phyloP scores from a whole-genome alignment of 2,797 vertebrate species.

The Varecia variegata region DNA sequence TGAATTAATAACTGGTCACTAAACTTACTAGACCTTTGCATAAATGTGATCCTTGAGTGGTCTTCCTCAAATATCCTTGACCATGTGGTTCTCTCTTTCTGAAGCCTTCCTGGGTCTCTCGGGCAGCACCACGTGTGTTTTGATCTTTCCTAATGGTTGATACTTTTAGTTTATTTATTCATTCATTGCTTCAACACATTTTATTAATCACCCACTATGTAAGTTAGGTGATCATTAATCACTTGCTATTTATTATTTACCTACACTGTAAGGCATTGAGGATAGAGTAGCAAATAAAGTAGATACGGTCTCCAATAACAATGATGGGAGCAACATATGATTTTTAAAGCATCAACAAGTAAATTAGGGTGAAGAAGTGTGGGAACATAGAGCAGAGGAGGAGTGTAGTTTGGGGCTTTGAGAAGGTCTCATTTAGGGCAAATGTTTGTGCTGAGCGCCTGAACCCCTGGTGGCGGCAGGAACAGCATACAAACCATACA shows the following conservation, averaged over 20 bases:
- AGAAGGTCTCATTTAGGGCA: not conserved
- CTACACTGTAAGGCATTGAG: not conserved
- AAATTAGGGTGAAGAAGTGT: not conserved
- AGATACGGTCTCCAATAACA: not conserved
- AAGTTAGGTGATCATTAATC: not conserved
- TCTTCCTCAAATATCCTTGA: not conserved
- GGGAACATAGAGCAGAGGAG: not conserved
- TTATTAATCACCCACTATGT: not conserved
- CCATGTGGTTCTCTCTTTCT: not conserved
- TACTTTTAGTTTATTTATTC: not conserved
- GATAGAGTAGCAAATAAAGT: not conserved
- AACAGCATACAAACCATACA: fast-evolving
- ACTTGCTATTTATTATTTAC: not conserved
- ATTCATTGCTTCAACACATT: not conserved
- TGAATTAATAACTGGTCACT: not conserved
- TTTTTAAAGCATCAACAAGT: not conserved
- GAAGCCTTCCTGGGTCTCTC: not conserved
- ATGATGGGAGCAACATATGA: not conserved
- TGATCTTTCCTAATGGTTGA: not conserved
- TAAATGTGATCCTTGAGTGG: not conserved
- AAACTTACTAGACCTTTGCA: not conserved
- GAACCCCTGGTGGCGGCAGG: not conserved
- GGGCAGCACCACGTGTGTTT: not conserved
- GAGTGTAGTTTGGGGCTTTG: not conserved
- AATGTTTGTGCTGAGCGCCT: not conserved